Conservation (phyloP, 2,888 invertebrate genomes). For the Dilophus febrilis region DNA sequence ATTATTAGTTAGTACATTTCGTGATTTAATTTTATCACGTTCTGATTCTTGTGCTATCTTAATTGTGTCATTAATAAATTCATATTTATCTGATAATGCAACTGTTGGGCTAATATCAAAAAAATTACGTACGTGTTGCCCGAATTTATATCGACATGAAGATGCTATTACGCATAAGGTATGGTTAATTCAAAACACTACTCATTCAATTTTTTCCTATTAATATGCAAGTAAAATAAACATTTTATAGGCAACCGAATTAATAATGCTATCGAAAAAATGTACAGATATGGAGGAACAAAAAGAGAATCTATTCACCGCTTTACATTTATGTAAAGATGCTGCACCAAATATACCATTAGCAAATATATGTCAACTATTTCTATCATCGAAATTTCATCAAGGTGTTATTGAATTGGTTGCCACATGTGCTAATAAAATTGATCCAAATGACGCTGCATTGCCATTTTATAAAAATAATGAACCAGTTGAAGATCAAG, state of each 20-base stretch:
- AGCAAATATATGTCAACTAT: constrained; percentile 57
- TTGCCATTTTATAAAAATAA: constrained; percentile 74
- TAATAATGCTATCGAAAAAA: constrained; percentile 63
- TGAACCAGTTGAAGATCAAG: constrained; percentile 65
- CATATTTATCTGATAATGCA: constrained; percentile 89
- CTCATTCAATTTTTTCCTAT: not conserved
- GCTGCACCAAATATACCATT: constrained; percentile 78
- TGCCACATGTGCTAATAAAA: constrained; percentile 61
- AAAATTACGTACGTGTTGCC: constrained; percentile 77
- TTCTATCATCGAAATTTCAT: constrained; percentile 43
- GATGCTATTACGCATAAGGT: constrained; percentile 94
- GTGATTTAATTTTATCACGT: constrained; percentile 33
- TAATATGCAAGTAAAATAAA: not conserved
- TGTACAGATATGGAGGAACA: constrained; percentile 58
- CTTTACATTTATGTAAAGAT: constrained; percentile 71
- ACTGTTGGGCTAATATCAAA: constrained; percentile 82
- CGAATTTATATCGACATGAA: constrained; percentile 82
- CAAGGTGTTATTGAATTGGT: constrained; percentile 80
- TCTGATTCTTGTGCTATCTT: constrained; percentile 49
- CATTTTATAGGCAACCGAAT: constrained; percentile 60
- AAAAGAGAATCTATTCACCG: constrained; percentile 57
- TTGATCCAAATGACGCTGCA: constrained; percentile 81
- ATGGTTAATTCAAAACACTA: constrained; percentile 7
- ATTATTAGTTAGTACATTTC: constrained; percentile 10
- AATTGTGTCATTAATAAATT: constrained; percentile 71